Evolutionary conservation across 2,113 vertebrate species (phyloP), one percentile per base, ranked within the genome.

Genomic region (Saiga tatarica): DNA sequence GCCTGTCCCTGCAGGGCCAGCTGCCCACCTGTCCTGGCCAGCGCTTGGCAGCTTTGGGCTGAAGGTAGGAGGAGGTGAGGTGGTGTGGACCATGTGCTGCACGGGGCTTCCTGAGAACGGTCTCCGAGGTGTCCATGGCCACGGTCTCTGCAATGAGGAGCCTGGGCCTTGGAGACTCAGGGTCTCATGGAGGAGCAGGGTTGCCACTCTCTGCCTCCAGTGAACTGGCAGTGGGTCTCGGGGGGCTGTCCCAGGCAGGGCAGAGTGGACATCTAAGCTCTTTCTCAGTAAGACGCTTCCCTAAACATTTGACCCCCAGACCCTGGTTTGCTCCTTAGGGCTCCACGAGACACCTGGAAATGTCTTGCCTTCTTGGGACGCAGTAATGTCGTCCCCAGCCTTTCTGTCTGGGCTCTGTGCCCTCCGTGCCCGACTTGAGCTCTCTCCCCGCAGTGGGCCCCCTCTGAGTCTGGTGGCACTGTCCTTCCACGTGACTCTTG

Each of bases 131-230:
- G n/a, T 12, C 87, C 30, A 4, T 10, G 2, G 16, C 1, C 1
- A 15, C 12, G 5, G 36, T 23, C 12, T 36, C 33, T 15, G 36
- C 76, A 26, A 16, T 12, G 26, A 39, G 55, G 74, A 57, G 17
- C 12, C 47, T 0, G 17, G 78, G 67, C 19, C 33, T 14, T 81
- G 4, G 52, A 36, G 60, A 25, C 11, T 33, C 26, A 16, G 16
- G 4, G 78, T 86, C 39, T 30, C 12, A 0, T 12, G 2, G 5
- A 19, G n/a, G n/a, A 74, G 19, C 19, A 39, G n/a, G 39, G 36
- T 74, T 3, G 2, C 67, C n/a, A 2, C 5, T 23, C 0, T 0
- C 19, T 0, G 0, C 12, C 0, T 25, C 42, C 11, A 4, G 2
- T 2, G 30, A 25, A 3, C 7, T 2, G 7, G 26, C 1, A 0